These are phyloP conservation scores for Sebastes goodei DNA, from an alignment of 2,797 vertebrate genomes.

Conservation along the genomic window DNA sequence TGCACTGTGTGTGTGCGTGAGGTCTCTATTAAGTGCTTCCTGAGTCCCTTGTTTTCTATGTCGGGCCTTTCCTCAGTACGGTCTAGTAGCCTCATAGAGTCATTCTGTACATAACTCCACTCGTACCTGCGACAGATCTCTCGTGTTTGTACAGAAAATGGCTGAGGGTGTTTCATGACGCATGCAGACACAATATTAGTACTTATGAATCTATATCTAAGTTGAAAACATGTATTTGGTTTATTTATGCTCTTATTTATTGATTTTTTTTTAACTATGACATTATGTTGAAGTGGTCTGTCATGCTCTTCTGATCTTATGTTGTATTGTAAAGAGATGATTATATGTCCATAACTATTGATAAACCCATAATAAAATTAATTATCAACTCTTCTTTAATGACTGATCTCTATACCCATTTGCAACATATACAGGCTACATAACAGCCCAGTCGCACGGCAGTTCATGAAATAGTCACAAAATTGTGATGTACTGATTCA, in stretches of 20 bases:
- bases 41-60: conserved; percentile 77
- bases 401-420: background rate
- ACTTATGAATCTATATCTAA: conserved; percentile 76
- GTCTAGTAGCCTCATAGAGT: conserved; percentile 78
- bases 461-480: no score
- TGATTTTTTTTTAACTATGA: conserved; percentile 75
- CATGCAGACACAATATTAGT: conserved; percentile 82
- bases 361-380: conserved; percentile 78
- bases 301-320: conserved; percentile 79
- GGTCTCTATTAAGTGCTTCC: conserved; percentile 85
- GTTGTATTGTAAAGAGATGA: conserved; percentile 79
- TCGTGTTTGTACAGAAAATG: conserved; percentile 80
- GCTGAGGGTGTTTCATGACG: conserved; percentile 68
- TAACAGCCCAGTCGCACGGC: no score
- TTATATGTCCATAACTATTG: conserved; percentile 78
- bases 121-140: conserved; percentile 60
- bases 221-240: conserved; percentile 78
- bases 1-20: conserved; percentile 32
- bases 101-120: conserved; percentile 67
- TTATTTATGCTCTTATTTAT: conserved; percentile 75
- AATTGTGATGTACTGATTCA: no score
- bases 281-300: conserved; percentile 78
- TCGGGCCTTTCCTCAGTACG: conserved; percentile 73
- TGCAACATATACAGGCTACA: background rate
- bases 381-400: conserved; percentile 39